Evolutionary conservation across 2,888 invertebrate genomes (phyloP).

Genomic region (Noctuana brunneofusca): DNA sequence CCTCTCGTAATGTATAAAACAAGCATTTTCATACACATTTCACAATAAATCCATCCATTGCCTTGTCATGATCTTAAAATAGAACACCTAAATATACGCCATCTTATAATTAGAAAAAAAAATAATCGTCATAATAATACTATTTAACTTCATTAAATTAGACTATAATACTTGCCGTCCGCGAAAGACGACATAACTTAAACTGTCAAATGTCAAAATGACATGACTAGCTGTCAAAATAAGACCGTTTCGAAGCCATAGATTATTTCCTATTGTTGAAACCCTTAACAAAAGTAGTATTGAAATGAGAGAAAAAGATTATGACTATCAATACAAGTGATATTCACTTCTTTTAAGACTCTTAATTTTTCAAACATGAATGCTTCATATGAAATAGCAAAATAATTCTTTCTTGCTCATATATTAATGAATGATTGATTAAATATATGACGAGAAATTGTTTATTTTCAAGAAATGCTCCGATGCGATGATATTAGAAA

Average conservation of each 20-base stretch:
- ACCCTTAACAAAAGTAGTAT: neutral
- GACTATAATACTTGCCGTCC: constrained; percentile 62
- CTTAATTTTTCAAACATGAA: too few relatives aligned
- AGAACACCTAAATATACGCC: constrained; percentile 78
- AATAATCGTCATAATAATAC: constrained; percentile 62
- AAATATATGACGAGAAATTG: neutral
- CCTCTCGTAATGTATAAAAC: constrained; percentile 53
- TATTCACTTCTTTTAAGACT: neutral
- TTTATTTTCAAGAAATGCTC: neutral
- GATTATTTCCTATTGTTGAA: constrained; percentile 17
- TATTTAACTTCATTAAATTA: constrained; percentile 51
- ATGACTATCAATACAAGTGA: neutral
- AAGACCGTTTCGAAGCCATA: constrained; percentile 25
- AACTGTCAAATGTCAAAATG: constrained; percentile 64
- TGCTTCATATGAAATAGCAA: neutral
- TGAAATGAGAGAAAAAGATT: constrained; percentile 6
- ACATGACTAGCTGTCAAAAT: constrained; percentile 72
- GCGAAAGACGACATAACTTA: constrained; percentile 46
- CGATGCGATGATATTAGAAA: neutral
- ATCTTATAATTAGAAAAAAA: constrained; percentile 72
- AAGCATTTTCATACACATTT: constrained; percentile 60
- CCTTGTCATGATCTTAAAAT: constrained; percentile 77
- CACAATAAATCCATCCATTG: constrained; percentile 58
- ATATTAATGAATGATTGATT: neutral
- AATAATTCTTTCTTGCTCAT: neutral